Evolutionary conservation across 2,797 vertebrate species (phyloP).

Genomic region (Megaceryle alcyon): DNA sequence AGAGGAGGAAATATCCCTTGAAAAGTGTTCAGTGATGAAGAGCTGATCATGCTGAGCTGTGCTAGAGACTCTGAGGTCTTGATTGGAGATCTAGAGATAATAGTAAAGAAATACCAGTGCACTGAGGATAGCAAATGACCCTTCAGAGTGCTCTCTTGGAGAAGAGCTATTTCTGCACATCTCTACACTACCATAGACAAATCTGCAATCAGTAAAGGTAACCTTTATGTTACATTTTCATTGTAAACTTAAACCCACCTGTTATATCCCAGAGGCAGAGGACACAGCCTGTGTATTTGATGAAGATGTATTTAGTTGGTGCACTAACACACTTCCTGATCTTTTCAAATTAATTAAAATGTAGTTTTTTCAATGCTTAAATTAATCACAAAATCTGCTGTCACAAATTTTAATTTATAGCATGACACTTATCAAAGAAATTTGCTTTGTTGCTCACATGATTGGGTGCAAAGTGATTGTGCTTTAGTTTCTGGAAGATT

Average conservation of each 20-base stretch:
- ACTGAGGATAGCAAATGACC: neutral
- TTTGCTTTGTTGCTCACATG: neutral
- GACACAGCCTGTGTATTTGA: neutral
- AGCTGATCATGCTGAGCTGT: neutral
- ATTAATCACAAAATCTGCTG: neutral
- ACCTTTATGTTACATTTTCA: neutral
- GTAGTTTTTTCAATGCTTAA: neutral
- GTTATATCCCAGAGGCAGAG: neutral
- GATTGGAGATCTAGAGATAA: neutral
- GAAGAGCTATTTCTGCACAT: neutral
- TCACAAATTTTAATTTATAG: neutral
- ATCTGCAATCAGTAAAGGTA: neutral
- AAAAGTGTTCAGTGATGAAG: neutral
- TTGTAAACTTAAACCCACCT: neutral
- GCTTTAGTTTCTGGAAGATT: neutral
- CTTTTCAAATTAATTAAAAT: neutral
- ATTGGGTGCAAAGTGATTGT: neutral
- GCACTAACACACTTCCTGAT: neutral
- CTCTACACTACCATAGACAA: neutral
- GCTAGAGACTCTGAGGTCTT: neutral
- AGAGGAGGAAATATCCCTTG: neutral
- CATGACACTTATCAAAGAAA: neutral
- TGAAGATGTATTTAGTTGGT: neutral
- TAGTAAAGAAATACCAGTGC: fast-evolving
- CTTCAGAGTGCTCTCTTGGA: neutral